phyloP scores from a whole-genome alignment of 2,888 invertebrate genomes.

The Pecten maximus region DNA sequence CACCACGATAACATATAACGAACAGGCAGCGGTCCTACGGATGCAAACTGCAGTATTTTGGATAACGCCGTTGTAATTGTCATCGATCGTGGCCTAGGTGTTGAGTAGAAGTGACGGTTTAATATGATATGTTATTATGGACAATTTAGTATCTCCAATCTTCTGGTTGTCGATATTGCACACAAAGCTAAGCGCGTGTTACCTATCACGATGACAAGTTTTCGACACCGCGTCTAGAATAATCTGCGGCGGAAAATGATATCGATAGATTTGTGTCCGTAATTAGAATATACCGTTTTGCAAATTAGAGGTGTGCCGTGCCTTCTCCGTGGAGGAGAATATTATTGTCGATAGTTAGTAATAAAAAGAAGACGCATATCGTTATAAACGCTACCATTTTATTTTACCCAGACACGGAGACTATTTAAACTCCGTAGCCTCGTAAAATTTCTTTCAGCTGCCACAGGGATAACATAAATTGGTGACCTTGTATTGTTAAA shows the following conservation, averaged over 20 bases:
- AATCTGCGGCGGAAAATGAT: not conserved
- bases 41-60: conserved; percentile 25
- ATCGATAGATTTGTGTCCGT: not conserved
- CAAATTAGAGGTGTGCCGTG: not conserved
- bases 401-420: too few species aligned
- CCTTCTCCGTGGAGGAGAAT: not conserved
- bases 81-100: not conserved
- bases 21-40: not conserved
- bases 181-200: not conserved
- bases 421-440: too few species aligned
- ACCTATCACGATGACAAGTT: not conserved
- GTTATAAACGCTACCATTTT: too few species aligned
- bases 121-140: conserved; percentile 13
- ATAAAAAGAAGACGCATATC: too few species aligned
- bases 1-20: not conserved
- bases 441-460: too few species aligned
- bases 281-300: not conserved
- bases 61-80: not conserved
- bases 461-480: too few species aligned
- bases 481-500: too few species aligned
- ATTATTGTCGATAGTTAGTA: not conserved
- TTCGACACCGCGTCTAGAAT: not conserved
- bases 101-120: conserved; percentile 17
- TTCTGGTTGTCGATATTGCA: not conserved
- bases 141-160: conserved; percentile 18